phyloP scores from a whole-genome alignment of 2,888 invertebrate genomes.

The Chloroclystis v-ata region DNA sequence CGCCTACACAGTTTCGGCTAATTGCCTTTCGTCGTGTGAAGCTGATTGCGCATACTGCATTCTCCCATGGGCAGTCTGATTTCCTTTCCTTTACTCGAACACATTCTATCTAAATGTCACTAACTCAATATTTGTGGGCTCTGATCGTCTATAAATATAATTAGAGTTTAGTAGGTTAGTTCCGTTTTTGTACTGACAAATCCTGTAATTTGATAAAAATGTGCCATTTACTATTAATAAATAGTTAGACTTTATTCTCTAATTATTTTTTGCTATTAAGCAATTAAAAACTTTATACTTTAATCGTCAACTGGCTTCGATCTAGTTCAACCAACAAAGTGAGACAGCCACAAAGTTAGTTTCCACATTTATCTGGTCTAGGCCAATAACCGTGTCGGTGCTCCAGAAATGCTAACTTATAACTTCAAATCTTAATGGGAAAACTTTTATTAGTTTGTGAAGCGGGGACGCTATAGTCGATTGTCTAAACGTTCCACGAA shows the following conservation, averaged over 20 bases:
- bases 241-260: no score
- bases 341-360: conserved; percentile 12
- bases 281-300: not conserved
- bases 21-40: conserved; percentile 24
- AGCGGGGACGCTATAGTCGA: conserved; percentile 10
- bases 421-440: conserved; percentile 30
- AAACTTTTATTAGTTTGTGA: conserved; percentile 26
- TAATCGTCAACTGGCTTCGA: conserved; percentile 7
- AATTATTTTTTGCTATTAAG: no score
- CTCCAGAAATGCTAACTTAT: conserved; percentile 18
- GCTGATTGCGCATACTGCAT: conserved; percentile 9
- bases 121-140: no score
- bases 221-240: no score
- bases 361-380: conserved; percentile 17
- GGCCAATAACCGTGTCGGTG: conserved; percentile 18
- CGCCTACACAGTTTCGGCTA: conserved; percentile 20
- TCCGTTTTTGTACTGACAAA: no score
- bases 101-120: no score
- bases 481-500: conserved; percentile 10
- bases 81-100: no score
- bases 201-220: no score
- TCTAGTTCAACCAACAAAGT: conserved; percentile 18
- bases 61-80: not conserved
- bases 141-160: no score
- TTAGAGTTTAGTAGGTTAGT: no score